phyloP scores from a whole-genome alignment of 2,888 invertebrate genomes.

The Syritta pipiens region DNA sequence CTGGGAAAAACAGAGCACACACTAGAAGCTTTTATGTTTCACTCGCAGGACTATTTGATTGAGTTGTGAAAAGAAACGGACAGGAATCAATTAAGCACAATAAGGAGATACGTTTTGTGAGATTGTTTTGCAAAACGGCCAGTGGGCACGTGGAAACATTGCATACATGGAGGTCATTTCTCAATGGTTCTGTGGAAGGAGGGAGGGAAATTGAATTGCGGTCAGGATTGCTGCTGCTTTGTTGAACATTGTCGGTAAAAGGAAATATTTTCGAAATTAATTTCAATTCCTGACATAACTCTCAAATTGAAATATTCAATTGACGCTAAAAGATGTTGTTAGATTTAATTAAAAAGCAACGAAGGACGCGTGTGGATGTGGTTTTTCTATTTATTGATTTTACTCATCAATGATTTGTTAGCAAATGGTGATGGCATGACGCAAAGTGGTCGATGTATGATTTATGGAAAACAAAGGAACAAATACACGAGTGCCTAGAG shows the following conservation, averaged over 20 bases:
- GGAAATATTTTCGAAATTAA: background rate
- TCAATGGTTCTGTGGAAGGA: slow-evolving; percentile 1
- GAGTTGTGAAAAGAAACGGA: slow-evolving; percentile 1
- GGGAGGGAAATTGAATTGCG: slow-evolving; percentile 2
- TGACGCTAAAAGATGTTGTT: background rate
- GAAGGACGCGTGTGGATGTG: background rate
- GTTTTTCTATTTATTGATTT: background rate
- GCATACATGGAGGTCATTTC: slow-evolving; percentile 19
- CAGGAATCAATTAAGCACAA: slow-evolving; percentile 54
- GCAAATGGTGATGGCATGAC: background rate
- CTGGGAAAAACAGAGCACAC: background rate
- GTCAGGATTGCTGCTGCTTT: no score
- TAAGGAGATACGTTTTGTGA: slow-evolving; percentile 5
- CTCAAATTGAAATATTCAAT: slow-evolving; percentile 19
- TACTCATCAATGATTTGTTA: background rate
- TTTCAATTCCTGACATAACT: slow-evolving; percentile 10
- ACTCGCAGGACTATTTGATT: background rate
- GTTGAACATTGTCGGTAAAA: background rate
- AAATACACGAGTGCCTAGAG: no score
- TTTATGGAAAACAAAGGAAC: no score
- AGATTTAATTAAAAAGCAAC: slow-evolving; percentile 3
- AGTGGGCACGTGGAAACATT: no score
- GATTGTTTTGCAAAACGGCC: no score
- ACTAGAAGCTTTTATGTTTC: background rate
- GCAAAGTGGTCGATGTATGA: background rate